These are phyloP conservation scores for Ptilodon capucinus DNA, from an alignment of 2,888 invertebrate species.

Conservation along the genomic window DNA sequence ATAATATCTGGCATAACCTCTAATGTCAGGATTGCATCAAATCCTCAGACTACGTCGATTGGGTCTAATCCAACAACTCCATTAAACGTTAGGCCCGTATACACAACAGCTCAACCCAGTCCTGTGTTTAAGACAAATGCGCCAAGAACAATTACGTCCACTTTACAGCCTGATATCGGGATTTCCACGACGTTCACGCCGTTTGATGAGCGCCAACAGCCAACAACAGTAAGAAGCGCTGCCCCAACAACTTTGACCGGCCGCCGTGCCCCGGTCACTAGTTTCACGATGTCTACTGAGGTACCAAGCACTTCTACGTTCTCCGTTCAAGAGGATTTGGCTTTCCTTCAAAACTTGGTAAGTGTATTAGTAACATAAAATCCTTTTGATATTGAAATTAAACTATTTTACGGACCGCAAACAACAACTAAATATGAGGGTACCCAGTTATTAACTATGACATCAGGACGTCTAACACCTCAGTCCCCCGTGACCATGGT, in stretches of 20 bases:
- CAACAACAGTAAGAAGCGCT: conserved; percentile 43
- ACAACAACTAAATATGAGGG: too few species aligned
- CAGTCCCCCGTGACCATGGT: too few species aligned
- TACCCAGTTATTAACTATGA: too few species aligned
- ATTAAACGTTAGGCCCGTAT: conserved; percentile 61
- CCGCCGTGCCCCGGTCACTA: conserved; percentile 43
- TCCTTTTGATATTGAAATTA: too few species aligned
- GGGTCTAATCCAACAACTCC: conserved; percentile 67
- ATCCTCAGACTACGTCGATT: conserved; percentile 63
- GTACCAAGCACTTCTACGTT: conserved; percentile 73
- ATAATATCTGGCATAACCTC: conserved; percentile 69
- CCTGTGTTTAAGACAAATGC: conserved; percentile 51
- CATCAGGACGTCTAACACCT: too few species aligned
- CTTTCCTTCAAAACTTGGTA: conserved; percentile 84
- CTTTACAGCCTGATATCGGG: conserved; percentile 51
- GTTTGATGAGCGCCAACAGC: conserved; percentile 49
- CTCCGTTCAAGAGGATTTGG: conserved; percentile 81
- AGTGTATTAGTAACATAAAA: conserved; percentile 28
- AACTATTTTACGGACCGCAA: too few species aligned
- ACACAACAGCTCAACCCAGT: conserved; percentile 47
- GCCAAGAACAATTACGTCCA: conserved; percentile 58
- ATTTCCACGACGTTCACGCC: conserved; percentile 71
- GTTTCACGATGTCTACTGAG: conserved; percentile 62
- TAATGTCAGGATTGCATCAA: conserved; percentile 70
- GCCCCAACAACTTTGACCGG: conserved; percentile 41